Base-by-base conservation (phyloP, 1,140 invertebrate species). In the Cylas formicarius region DNA sequence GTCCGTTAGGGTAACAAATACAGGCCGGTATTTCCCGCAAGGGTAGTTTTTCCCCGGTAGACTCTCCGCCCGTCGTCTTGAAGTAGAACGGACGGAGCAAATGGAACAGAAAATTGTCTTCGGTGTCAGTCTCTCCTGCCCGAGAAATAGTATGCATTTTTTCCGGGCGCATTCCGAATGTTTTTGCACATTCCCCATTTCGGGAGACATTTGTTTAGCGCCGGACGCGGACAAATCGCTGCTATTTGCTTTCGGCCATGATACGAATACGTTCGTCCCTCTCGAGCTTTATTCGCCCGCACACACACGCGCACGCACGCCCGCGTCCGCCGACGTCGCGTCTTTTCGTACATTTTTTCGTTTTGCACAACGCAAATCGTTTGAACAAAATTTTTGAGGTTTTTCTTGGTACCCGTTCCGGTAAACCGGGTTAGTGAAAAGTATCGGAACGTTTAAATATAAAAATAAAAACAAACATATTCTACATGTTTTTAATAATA, bases 81-180 rank as follows among this genome's bases (percentile, higher is more conserved):
- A 45, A 44, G 50, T 49, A 39, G 44, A 52, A 62, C 54, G 53
- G 60, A 62, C 60, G 57, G 40, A 51, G 47, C 47, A 59, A 62
- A 62, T 62, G 60, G 56, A 51, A 57, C 39, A 56, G 60, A 62
- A 62, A 62, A 62, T 62, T 62, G 56, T 62, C 58, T 52, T 58
- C 56, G 27, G 41, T 44, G 40, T 34, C n/a, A n/a, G n/a, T n/a
- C n/a, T n/a, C n/a, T 44, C 48, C 44, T 40, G 43, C 48, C 48
- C 48, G 49, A 53, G 51, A 54, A 57, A 61, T 61, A 50, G 56
- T 60, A 60, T 61, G 56, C 60, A 62, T 62, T 62, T 62, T 57
- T 62, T 62, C 47, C 53, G 31, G 47, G 50, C 50, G 51, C 51
- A 50, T 52, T 52, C 56, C 58, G 52, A 62, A 60, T 62, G 57